Evolutionary conservation across 2,888 invertebrate genomes (phyloP).

Genomic region (Byasa hedistus): DNA sequence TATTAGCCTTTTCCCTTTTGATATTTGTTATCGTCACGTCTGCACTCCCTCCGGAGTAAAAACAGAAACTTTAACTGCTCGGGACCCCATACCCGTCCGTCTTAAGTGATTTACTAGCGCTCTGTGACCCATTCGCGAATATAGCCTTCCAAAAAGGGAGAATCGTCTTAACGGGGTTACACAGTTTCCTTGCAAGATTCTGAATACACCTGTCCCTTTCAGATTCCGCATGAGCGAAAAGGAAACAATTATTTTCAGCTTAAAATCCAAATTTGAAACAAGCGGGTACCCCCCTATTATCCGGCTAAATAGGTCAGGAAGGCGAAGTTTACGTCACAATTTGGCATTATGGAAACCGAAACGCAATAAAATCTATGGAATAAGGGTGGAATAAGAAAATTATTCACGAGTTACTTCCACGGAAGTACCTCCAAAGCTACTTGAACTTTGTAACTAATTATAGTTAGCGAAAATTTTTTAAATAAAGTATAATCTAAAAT

Average conservation of each 20-base stretch:
- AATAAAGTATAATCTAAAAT: background rate
- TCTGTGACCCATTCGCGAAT: conserved; percentile 60
- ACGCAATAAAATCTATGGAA: conserved; percentile 65
- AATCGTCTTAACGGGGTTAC: conserved; percentile 57
- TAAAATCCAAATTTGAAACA: conserved; percentile 65
- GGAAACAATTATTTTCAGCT: conserved; percentile 54
- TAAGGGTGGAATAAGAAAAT: conserved; percentile 66
- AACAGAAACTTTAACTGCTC: conserved; percentile 66
- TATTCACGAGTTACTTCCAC: conserved; percentile 49
- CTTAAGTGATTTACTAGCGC: conserved; percentile 76
- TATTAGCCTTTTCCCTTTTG: conserved; percentile 49
- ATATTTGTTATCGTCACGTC: conserved; percentile 61
- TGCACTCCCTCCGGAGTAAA: conserved; percentile 61
- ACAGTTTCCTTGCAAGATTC: conserved; percentile 40
- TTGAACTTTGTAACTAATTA: conserved; percentile 28
- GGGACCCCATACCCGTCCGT: conserved; percentile 56
- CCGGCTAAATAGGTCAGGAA: conserved; percentile 78
- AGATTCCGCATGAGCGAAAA: conserved; percentile 40
- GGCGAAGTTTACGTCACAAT: conserved; percentile 74
- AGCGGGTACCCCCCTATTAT: conserved; percentile 63
- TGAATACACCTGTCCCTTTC: conserved; percentile 49
- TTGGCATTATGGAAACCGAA: conserved; percentile 68
- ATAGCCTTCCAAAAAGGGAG: conserved; percentile 45
- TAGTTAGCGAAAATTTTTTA: conserved; percentile 8
- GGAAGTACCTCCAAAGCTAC: conserved; percentile 14